These are phyloP conservation scores for Neoascia interrupta DNA, from an alignment of 2,888 invertebrate genomes.

Conservation along the genomic window DNA sequence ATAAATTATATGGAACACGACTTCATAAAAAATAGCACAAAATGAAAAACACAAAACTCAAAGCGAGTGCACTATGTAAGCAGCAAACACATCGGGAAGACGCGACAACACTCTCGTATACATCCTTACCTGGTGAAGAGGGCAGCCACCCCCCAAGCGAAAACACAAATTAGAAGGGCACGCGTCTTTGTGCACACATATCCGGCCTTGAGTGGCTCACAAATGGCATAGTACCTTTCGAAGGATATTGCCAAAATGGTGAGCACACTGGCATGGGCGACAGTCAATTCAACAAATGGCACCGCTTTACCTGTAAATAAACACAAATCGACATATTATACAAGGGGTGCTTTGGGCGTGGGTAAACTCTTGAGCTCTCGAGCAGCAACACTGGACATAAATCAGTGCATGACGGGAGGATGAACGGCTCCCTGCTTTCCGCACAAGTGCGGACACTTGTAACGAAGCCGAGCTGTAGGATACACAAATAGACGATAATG, in stretches of 20 bases:
- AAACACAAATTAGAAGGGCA: slow-evolving; percentile 89
- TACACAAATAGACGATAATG: slow-evolving; percentile 50
- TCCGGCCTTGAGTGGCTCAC: slow-evolving; percentile 93
- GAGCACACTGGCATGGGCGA: slow-evolving; percentile 94
- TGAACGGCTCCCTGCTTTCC: background rate
- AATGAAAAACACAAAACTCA: background rate
- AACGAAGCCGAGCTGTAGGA: slow-evolving; percentile 16
- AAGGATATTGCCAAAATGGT: slow-evolving; percentile 96
- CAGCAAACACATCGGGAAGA: background rate
- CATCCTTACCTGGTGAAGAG: slow-evolving; percentile 89
- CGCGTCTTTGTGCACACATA: slow-evolving; percentile 93
- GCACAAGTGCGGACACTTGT: slow-evolving; percentile 29
- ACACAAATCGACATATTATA: slow-evolving; percentile 62
- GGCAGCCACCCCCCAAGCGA: slow-evolving; percentile 92
- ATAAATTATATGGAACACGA: slow-evolving; percentile 6
- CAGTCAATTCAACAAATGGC: slow-evolving; percentile 94
- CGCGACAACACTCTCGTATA: slow-evolving; percentile 2
- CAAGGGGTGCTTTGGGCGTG: background rate
- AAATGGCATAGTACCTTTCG: slow-evolving; percentile 94
- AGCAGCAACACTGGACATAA: slow-evolving; percentile 9
- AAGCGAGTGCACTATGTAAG: slow-evolving; percentile 4
- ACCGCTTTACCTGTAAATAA: slow-evolving; percentile 90
- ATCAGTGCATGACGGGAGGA: slow-evolving; percentile 31
- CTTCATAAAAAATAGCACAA: too few relatives aligned
- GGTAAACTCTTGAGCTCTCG: background rate